These are phyloP conservation scores for Aurelia sp. DNA, from an alignment of 30 jellyfish, hydroid and myxozoan genomes.

Conservation along the genomic window DNA sequence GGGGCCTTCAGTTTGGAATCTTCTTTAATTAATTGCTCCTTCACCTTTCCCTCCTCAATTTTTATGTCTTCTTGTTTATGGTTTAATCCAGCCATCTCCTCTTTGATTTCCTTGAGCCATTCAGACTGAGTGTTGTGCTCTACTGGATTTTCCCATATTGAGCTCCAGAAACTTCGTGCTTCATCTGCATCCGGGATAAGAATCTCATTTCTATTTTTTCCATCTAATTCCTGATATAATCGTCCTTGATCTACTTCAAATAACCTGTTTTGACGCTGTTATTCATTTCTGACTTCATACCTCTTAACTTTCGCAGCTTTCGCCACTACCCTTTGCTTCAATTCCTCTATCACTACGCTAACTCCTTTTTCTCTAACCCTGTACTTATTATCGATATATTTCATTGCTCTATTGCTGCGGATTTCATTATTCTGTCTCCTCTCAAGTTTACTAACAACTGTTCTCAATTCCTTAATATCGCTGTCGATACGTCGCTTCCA, in stretches of 20 bases:
- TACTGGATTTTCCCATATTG: conserved; percentile 5
- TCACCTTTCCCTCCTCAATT: not conserved
- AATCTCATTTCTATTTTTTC: conserved; percentile 3
- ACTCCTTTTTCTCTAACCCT: conserved; percentile 1
- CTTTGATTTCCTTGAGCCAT: not conserved
- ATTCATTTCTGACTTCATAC: too few species aligned
- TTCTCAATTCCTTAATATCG: conserved; percentile 19
- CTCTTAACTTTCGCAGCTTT: too few species aligned
- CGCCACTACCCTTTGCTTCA: too few species aligned
- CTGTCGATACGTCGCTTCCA: conserved; percentile 6
- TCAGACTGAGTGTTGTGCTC: conserved; percentile 13
- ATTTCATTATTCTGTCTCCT: not conserved
- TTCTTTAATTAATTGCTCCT: not conserved
- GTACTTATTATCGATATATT: conserved; percentile 8
- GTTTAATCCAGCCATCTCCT: conserved; percentile 1
- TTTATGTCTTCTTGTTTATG: not conserved
- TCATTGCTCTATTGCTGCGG: conserved; percentile 4
- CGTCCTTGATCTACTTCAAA: not conserved
- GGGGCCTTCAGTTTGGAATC: not conserved
- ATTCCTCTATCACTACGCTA: conserved; percentile 12
- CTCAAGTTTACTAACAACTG: conserved; percentile 14
- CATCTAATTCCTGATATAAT: not conserved
- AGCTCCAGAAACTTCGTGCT: conserved; percentile 12
- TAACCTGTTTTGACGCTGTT: too few species aligned
- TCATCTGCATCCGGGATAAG: conserved; percentile 6